A percentile compares a stretch with the other conserved stretches of the same genome.
phyloP scores from a whole-genome alignment of 2,113 vertebrate species.

The Quiscalus mexicanus region DNA sequence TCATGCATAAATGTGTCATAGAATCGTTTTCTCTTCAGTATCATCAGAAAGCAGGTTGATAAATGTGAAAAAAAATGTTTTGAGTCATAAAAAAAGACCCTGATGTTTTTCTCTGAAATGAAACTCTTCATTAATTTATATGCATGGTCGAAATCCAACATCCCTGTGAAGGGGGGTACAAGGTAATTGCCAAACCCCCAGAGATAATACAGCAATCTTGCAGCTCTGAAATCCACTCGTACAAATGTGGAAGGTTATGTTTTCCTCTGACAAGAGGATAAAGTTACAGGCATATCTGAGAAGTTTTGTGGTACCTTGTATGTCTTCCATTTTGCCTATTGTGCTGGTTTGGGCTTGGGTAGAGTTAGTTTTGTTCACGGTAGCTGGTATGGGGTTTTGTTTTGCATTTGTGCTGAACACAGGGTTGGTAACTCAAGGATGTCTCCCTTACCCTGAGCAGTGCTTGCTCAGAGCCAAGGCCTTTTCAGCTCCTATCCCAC shows the following conservation, averaged over 20 bases:
- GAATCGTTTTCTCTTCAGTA: not conserved
- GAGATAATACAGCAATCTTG: not conserved
- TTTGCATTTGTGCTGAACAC: not conserved
- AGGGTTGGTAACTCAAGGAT: not conserved
- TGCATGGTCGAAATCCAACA: not conserved
- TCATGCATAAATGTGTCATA: not conserved
- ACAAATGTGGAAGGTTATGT: not conserved
- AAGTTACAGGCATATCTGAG: not conserved
- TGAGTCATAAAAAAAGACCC: not conserved
- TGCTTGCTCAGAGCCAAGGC: not conserved
- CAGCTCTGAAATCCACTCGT: not conserved
- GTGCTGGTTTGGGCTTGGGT: not conserved
- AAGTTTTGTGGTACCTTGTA: not conserved
- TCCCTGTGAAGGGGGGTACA: not conserved
- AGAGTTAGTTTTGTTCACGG: not conserved
- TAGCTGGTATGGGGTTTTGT: not conserved
- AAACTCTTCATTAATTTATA: not conserved
- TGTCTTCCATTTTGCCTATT: not conserved
- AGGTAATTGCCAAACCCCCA: not conserved
- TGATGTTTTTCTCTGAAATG: not conserved
- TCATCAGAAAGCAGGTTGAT: not conserved
- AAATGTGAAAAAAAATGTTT: not conserved
- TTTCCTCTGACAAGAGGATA: not conserved
- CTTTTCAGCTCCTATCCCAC: not conserved
- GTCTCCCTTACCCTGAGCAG: not conserved